Evolutionary conservation across 2,888 invertebrate species (phyloP), one percentile per base, ranked within the genome.

Genomic region (Zootermopsis nevadensis): DNA sequence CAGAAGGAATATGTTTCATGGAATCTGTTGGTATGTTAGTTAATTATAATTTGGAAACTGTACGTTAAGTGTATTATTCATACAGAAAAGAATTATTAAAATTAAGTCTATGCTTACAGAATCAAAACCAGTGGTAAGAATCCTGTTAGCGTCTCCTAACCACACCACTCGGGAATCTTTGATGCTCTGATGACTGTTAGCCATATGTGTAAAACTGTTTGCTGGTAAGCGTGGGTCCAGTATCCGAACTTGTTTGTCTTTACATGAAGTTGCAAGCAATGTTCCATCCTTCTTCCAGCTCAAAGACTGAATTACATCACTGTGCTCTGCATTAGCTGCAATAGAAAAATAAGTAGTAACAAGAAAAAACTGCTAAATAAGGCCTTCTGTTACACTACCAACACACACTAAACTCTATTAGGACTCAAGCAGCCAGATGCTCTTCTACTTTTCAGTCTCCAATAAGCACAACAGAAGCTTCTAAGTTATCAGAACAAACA

Each of bases 91-190:
- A n/a, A n/a, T n/a, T n/a, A n/a, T n/a, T n/a, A 38, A 38, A 38
- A 38, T 38, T 7, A 38, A 10, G 48, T 19, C 48, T 15, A 66
- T 67, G 87, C 90, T 88, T 88, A 92, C 92, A 53, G 95, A 92
- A 89, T 97, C 96, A 89, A 98, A 98, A n/a, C 93, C 92, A 72
- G 98, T 97, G 12, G 97, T 96, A 19, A 98, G 90, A 86, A 99
- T 93, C 85, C 94, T 93, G 85, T 95, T 94, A 86, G 94, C 94
- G 87, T 96, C 95, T 3, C 97, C 98, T 0, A 98, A 91, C 97
- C 98, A 99, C 6, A 97, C 94, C 1, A 98, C 93, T 83, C 98
- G 91, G 2, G 97, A 97, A 88, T 98, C 98, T 89, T 97, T 97
- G 86, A 97, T 96, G 88, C 95, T 97, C 89, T 96, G 96, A 90